Conservation (phyloP, 2,113 vertebrate genomes). For the Rousettus leschenaultii region DNA sequence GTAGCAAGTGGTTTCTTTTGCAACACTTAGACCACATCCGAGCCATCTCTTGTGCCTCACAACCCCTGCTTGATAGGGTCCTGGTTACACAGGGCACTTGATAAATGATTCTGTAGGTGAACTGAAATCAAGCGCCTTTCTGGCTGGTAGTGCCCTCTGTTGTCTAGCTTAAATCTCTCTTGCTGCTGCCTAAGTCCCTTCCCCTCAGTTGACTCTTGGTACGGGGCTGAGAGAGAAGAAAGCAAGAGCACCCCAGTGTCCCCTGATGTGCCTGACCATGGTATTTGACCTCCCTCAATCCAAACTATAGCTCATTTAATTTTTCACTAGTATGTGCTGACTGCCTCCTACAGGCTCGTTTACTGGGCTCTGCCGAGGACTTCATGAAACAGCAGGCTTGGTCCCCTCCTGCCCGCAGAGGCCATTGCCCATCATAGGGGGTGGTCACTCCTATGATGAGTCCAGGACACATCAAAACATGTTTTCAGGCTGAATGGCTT, state of each 20-base stretch:
- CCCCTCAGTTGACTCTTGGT: neutral
- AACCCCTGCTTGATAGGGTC: neutral
- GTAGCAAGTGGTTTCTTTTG: neutral
- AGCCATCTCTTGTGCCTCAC: neutral
- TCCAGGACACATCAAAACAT: neutral
- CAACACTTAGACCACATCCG: fast-evolving
- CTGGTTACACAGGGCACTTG: neutral
- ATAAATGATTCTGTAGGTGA: neutral
- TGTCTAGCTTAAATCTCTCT: neutral
- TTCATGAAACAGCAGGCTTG: neutral
- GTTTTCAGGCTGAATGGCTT: neutral
- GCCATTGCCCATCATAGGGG: neutral
- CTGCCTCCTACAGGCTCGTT: neutral
- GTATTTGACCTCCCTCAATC: neutral
- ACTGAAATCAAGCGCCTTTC: neutral
- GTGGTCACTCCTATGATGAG: neutral
- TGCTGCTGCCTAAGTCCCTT: neutral
- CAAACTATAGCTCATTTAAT: neutral
- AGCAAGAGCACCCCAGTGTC: neutral
- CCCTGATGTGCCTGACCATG: fast-evolving
- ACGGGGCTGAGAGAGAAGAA: neutral
- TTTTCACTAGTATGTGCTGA: neutral
- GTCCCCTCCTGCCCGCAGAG: neutral
- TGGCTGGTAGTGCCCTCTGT: neutral
- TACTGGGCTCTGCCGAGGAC: neutral